Base-by-base conservation (phyloP, 2,797 vertebrate species). In the Spizella passerina region DNA sequence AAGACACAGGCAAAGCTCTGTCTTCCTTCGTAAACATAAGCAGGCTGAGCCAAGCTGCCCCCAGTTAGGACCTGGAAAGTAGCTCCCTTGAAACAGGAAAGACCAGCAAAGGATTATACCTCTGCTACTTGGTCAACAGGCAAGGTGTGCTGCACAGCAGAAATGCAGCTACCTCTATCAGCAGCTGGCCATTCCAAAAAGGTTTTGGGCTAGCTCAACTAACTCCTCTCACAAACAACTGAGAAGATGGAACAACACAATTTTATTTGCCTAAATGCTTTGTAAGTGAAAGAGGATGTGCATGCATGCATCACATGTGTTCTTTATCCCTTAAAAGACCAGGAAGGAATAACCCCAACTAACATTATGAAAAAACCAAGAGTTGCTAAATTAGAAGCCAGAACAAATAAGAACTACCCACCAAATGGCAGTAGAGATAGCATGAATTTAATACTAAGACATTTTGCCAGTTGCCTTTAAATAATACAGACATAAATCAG, bases 251-350 rank as follows among this genome's bases (percentile, higher is more conserved):
- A 56, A 19, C 8, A 70, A 24, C 23, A 70, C 5, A 12, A 16
- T 56, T 89, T 59, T 29, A 47, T 80, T 73, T 78, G 39, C 34
- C 52, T 24, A 52, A 39, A 59, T 18, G 29, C 29, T 89, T 55
- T 38, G 1, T 9, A 78, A 36, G 10, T 4, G 2, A 27, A 30
- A 52, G 14, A 52, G 8, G 14, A 46, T 1, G 7, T 13, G 27
- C 12, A 30, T 9, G 29, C 8, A 34, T 7, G 13, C 27, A 57
- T 9, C 9, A 2, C 7, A 2, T 1, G 4, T 6, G 6, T 34
- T 64, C 49, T 72, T 75, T 29, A 77, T 26, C 24, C 41, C 43
- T 71, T 16, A 56, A 44, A 83, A 59, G 36, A 56, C 12, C 8
- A 36, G 9, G 5, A n/a, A 27, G 23, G 36, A 70, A 70, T 57